Percentiles rank a stretch among this genome's conserved stretches.
Conservation (phyloP, 2,888 invertebrate species). For the Gari tellinella region DNA sequence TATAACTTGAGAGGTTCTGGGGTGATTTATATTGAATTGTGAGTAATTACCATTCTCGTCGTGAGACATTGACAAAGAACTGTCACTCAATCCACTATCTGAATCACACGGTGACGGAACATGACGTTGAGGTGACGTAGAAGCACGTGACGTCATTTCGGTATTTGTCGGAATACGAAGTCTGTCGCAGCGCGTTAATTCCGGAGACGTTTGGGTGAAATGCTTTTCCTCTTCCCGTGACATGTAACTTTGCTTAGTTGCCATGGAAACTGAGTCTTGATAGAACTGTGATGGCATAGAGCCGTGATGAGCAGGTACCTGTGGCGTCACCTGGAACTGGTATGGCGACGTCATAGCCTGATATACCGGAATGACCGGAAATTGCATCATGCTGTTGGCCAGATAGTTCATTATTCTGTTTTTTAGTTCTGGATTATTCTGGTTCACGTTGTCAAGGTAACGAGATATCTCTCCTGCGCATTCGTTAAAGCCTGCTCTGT, state of each 20-base stretch:
- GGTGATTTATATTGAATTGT: constrained; percentile 45
- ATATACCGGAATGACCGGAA: constrained; percentile 61
- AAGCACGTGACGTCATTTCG: constrained; percentile 4
- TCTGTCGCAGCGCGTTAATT: neutral
- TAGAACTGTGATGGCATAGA: constrained; percentile 8
- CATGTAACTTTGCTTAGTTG: too few species aligned
- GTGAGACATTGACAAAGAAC: constrained; percentile 50
- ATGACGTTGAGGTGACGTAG: constrained; percentile 31
- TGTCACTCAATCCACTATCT: constrained; percentile 59
- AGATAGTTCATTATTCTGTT: constrained; percentile 67
- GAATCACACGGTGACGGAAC: constrained; percentile 59
- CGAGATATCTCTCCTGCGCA: constrained; percentile 71
- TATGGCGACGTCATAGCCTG: constrained; percentile 48
- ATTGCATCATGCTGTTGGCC: constrained; percentile 58
- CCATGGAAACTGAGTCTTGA: constrained; percentile 2
- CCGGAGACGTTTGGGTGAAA: neutral
- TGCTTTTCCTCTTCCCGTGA: neutral
- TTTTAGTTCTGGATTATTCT: constrained; percentile 61
- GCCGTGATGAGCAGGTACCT: constrained; percentile 33
- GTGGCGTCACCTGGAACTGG: constrained; percentile 43
- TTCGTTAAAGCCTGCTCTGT: constrained; percentile 67
- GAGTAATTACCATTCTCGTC: constrained; percentile 62
- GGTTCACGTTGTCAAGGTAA: constrained; percentile 66
- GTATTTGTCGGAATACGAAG: neutral
- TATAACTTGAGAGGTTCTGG: constrained; percentile 5